Base-by-base conservation (phyloP, 92 coral and sea anemone species). In the Bergia puertoricense region DNA sequence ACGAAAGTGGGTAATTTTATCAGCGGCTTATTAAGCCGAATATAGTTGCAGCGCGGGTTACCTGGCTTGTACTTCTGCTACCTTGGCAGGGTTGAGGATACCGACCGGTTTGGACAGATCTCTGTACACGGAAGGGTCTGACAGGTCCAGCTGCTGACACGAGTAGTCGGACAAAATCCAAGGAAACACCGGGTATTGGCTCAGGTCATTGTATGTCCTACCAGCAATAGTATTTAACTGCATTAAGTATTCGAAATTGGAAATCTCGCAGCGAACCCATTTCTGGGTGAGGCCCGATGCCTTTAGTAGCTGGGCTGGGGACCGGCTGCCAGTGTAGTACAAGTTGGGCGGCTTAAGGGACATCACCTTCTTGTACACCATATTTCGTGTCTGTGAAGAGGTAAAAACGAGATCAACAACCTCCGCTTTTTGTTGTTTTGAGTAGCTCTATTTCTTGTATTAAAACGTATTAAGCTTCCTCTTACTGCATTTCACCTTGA, bases 181-280 rank as follows among this genome's bases (percentile, higher is more conserved):
- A 22, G 99, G 99, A 42, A 96, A 95, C 82, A 96, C 93, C 46
- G 99, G 99, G 73, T 96, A 96, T 87, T 96, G 99, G 86, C 99
- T 95, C 89, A 96, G 87, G 86, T 95, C 98, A 54, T 95, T 95
- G 90, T 93, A 96, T 48, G 98, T 95, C 86, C 98, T 94, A 38
- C 99, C 99, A 80, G 99, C 98, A 86, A 96, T 96, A 74, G 99
- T 96, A 91, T 96, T 96, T 50, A 96, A 90, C 92, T 96, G 99
- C 94, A 96, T 95, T 8, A 96, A 88, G 91, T 96, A 96, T 88
- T 96, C 98, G 88, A 96, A 96, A 88, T 95, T 96, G 20, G 99
- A 95, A 36, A 96, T 91, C 77, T 96, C 99, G 85, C 96, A 89
- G 42, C 93, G 94, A n/a, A 97, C 95, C 99, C 99, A 97, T 90